Base-by-base conservation (phyloP, 2,797 vertebrate species). In the Hypotaenidia okinawae region DNA sequence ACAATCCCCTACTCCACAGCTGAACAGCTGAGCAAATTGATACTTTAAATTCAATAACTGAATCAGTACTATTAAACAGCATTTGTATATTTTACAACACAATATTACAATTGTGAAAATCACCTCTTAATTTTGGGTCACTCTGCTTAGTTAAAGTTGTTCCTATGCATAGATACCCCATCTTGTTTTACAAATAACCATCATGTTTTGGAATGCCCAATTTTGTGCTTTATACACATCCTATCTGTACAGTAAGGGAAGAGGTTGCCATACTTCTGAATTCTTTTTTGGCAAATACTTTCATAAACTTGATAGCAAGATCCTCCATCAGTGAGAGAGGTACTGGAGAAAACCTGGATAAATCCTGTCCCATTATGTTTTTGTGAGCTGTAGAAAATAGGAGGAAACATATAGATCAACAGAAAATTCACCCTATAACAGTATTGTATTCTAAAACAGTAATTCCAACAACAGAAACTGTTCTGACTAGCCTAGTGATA, bases 361-460 rank as follows among this genome's bases (percentile, higher is more conserved):
- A 85, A 78, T 43, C 24, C 45, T 35, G 72, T 30, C 41, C 17
- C 13, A 16, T 52, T 52, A 41, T 4, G 9, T 2, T 66, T 80
- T 69, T 81, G 21, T 37, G 80, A 74, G 55, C 33, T 52, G 19
- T 17, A 90, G n/a, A 87, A 90, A 70, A 47, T 59, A 74, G 2
- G 19, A 81, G 91, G 85, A 97, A 95, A 95, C 80, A 94, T 57
- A 79, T 13, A 70, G 91, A 91, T 88, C 82, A 94, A 91, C 82
- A 93, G 79, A 95, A 97, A 96, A 87, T 67, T 63, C 32, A 61
- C 87, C 91, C 67, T 88, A 73, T 94, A 96, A 94, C 91, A 95
- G 86, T 72, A 93, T 63, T 96, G 95, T 62, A 82, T 45, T 45
- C 43, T 45, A 45, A 45, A 45, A 19, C 75, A 59, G 77, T 81